A percentile compares a stretch with the other conserved stretches of the same genome.
phyloP scores from a whole-genome alignment of 2,888 invertebrate species.

The Apocheima hispidaria region DNA sequence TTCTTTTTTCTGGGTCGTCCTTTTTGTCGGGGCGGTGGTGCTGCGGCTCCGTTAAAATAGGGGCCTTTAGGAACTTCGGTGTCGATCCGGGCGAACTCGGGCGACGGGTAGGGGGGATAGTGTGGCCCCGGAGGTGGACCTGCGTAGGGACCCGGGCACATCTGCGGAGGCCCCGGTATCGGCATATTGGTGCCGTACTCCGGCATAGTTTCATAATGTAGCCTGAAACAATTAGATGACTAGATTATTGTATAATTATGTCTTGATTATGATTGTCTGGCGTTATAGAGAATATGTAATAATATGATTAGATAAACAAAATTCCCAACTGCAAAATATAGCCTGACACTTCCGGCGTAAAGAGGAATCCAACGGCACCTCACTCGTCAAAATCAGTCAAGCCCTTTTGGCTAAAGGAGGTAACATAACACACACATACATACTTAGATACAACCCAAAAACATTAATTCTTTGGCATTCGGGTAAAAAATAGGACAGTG shows the following conservation, averaged over 20 bases:
- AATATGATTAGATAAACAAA: too few species aligned
- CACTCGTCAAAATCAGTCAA: too few species aligned
- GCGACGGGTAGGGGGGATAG: slow-evolving; percentile 86
- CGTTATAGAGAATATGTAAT: too few species aligned
- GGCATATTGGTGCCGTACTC: slow-evolving; percentile 85
- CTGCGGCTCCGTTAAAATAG: slow-evolving; percentile 85
- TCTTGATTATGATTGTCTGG: not conserved
- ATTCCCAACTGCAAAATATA: too few species aligned
- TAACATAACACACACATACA: too few species aligned
- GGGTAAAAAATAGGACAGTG: too few species aligned
- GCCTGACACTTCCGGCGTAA: too few species aligned
- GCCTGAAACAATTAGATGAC: slow-evolving; percentile 58
- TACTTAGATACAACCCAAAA: too few species aligned
- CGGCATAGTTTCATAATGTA: slow-evolving; percentile 84
- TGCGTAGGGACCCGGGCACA: slow-evolving; percentile 85
- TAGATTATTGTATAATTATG: not conserved
- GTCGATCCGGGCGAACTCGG: slow-evolving; percentile 84
- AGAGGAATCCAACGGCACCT: too few species aligned
- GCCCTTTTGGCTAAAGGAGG: too few species aligned
- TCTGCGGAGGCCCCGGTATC: slow-evolving; percentile 85
- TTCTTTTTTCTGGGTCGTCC: slow-evolving; percentile 97
- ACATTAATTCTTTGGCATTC: too few species aligned
- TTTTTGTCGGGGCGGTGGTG: slow-evolving; percentile 93
- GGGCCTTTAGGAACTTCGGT: slow-evolving; percentile 81
- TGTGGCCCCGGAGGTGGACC: slow-evolving; percentile 78